Conservation (phyloP, 2,797 vertebrate genomes). For the Trematocara caparti region DNA sequence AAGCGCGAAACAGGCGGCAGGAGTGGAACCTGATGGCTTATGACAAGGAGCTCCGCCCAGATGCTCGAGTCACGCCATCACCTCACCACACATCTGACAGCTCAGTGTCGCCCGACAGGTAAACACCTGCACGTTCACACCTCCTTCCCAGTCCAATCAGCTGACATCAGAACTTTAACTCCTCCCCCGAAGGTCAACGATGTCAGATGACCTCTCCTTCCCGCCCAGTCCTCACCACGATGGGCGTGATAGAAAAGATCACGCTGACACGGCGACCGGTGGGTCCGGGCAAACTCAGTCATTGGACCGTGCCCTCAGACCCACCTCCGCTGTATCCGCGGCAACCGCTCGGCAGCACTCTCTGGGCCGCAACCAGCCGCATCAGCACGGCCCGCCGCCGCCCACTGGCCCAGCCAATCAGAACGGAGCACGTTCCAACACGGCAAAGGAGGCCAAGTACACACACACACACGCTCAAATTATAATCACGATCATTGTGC, state of each 20-base stretch:
- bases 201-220: conserved; percentile 78
- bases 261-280: not conserved
- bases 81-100: conserved; percentile 86
- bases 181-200: conserved; percentile 67
- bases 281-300: conserved; percentile 71
- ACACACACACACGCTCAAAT: not conserved
- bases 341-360: conserved; percentile 78
- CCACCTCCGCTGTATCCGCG: not conserved
- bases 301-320: conserved; percentile 76
- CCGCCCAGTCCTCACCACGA: conserved; percentile 75
- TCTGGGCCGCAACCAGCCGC: conserved; percentile 75
- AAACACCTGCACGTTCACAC: not conserved
- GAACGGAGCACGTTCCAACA: conserved; percentile 29
- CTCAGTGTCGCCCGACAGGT: conserved; percentile 86
- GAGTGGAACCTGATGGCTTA: conserved; percentile 92
- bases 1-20: conserved; percentile 85
- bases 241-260: conserved; percentile 78
- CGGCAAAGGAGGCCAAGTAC: conserved; percentile 80
- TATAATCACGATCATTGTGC: not conserved
- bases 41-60: conserved; percentile 88
- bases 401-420: conserved; percentile 47
- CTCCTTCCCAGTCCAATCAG: not conserved
- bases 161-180: not conserved
- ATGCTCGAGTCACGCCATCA: conserved; percentile 83
- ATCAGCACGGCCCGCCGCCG: conserved; percentile 15